Conservation (phyloP, 2,113 vertebrate genomes). For the Peromyscus polionotus region DNA sequence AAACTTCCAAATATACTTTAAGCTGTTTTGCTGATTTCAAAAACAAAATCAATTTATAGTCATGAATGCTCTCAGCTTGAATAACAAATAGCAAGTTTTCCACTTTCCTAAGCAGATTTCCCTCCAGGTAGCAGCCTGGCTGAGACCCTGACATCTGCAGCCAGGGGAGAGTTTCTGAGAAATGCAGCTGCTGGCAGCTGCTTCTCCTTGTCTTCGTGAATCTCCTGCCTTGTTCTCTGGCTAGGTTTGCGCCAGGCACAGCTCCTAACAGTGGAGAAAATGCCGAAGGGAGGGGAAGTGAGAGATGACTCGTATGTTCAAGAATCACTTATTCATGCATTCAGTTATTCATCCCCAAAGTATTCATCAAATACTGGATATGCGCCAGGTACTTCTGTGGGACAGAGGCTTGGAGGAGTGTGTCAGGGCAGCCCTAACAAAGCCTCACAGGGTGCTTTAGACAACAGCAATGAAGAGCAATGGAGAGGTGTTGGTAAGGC, state of each 20-base stretch:
- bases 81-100: not conserved
- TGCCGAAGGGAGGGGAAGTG: not conserved
- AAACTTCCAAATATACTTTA: conserved; percentile 32
- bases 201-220: not conserved
- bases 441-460: not conserved
- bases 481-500: not conserved
- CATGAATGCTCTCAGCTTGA: not conserved
- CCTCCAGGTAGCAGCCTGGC: not conserved
- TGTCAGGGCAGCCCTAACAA: not conserved
- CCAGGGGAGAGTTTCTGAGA: not conserved
- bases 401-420: not conserved
- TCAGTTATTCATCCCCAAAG: not conserved
- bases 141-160: not conserved
- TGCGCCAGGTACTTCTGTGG: not conserved
- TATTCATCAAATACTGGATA: not conserved
- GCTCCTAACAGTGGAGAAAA: not conserved
- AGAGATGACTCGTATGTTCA: not conserved
- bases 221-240: not conserved
- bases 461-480: not conserved
- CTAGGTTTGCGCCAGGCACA: too few relatives aligned
- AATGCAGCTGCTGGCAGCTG: not conserved
- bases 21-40: conserved; percentile 34
- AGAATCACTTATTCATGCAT: not conserved
- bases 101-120: not conserved
- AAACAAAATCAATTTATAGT: conserved; percentile 28